A percentile compares a stretch with the other conserved stretches of the same genome.
These are phyloP conservation scores for Gopherus flavomarginatus DNA, from an alignment of 2,113 vertebrate genomes.

Conservation along the genomic window DNA sequence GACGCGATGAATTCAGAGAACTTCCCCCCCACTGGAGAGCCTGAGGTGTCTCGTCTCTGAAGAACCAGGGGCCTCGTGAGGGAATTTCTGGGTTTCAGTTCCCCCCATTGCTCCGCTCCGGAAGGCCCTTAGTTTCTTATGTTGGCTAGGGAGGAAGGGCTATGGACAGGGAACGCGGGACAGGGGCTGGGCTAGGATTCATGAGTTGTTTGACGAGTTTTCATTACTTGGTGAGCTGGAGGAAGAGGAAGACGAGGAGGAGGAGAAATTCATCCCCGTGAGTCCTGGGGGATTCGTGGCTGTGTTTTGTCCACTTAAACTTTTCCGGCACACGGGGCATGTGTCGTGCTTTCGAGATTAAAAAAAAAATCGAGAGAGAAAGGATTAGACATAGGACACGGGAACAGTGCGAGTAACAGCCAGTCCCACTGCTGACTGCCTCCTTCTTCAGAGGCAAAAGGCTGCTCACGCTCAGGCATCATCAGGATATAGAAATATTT, in stretches of 20 bases:
- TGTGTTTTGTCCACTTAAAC: conserved; percentile 97
- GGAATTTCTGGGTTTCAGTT: conserved; percentile 2
- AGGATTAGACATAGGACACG: background rate
- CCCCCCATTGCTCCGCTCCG: conserved; percentile 34
- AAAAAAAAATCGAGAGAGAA: background rate
- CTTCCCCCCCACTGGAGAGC: conserved; percentile 25
- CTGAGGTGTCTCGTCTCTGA: conserved; percentile 59
- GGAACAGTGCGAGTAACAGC: background rate
- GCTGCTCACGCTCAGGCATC: background rate
- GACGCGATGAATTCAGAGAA: conserved; percentile 29
- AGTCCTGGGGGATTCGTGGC: conserved; percentile 95
- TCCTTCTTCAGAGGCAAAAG: conserved; percentile 12
- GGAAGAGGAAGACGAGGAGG: conserved; percentile 86
- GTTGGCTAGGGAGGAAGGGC: conserved; percentile 26
- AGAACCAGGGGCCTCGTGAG: conserved; percentile 25
- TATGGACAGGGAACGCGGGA: conserved; percentile 45
- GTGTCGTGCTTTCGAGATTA: conserved; percentile 90
- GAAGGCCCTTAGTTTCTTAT: conserved; percentile 6
- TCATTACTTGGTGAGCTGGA: conserved; percentile 93
- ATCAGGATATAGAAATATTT: background rate
- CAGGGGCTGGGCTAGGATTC: conserved; percentile 71
- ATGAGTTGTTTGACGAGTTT: conserved; percentile 90
- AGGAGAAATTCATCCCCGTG: conserved; percentile 92
- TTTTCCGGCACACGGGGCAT: conserved; percentile 98
- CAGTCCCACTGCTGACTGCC: background rate